Evolutionary conservation across 2,888 invertebrate genomes (phyloP).

Genomic region (Drosophila bunnanda): DNA sequence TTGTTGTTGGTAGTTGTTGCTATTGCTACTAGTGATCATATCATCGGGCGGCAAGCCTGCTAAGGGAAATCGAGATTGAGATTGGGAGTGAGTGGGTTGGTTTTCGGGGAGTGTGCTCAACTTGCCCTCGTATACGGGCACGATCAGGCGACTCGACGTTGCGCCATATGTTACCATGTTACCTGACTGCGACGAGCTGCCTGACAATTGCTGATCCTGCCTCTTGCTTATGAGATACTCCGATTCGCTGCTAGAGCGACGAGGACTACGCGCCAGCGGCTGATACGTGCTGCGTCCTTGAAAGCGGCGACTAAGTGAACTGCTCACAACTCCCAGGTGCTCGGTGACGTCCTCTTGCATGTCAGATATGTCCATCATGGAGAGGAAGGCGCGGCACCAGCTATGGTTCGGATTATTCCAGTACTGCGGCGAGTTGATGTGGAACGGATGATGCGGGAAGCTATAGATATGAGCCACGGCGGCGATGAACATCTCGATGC

Average conservation of each 20-base stretch:
- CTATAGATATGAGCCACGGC: slow-evolving; percentile 98
- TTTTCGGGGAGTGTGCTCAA: slow-evolving; percentile 57
- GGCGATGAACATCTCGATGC: slow-evolving; percentile 98
- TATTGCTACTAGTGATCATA: slow-evolving; percentile 58
- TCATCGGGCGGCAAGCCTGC: slow-evolving; percentile 56
- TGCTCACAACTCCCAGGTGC: slow-evolving; percentile 95
- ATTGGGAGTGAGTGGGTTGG: slow-evolving; percentile 57
- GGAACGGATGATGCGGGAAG: slow-evolving; percentile 96
- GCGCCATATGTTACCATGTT: slow-evolving; percentile 60
- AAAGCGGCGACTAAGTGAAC: slow-evolving; percentile 91
- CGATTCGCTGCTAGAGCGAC: slow-evolving; percentile 87
- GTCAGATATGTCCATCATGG: slow-evolving; percentile 99
- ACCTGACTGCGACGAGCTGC: slow-evolving; percentile 56
- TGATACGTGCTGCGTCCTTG: slow-evolving; percentile 91
- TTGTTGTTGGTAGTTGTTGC: slow-evolving; percentile 79
- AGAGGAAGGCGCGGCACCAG: slow-evolving; percentile 92
- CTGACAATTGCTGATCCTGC: slow-evolving; percentile 56
- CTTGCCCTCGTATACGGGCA: slow-evolving; percentile 61
- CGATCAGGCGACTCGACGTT: slow-evolving; percentile 61
- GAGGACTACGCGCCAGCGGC: slow-evolving; percentile 88
- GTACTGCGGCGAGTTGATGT: slow-evolving; percentile 86
- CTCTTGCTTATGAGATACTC: slow-evolving; percentile 83
- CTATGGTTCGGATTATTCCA: slow-evolving; percentile 85
- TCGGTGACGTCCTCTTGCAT: slow-evolving; percentile 96
- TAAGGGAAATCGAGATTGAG: slow-evolving; percentile 72